Base-by-base conservation (phyloP, 2,113 vertebrate species). In the Columba janthina region DNA sequence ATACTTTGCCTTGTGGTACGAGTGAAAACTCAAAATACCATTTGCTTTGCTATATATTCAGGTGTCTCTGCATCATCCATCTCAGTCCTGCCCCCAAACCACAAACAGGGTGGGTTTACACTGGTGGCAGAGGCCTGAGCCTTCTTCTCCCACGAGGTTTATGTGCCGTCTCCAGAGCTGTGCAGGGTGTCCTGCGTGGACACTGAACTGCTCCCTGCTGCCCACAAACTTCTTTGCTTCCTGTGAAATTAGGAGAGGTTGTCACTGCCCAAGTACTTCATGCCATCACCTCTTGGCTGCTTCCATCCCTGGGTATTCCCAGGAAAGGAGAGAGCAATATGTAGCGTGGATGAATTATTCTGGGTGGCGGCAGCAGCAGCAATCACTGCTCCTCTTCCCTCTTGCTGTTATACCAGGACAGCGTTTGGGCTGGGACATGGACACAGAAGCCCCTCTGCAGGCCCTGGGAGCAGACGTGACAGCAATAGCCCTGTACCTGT, bases 141-240 rank as follows among this genome's bases (percentile, higher is more conserved):
- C 84, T 26, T 48, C 1, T 66, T 18, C 20, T 29, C 25, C 34
- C 20, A 6, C 48, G 64, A 82, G 61, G 25, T 25, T 76, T 42
- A 24, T 0, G 0, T 76, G 71, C 42, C 8, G 0, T 40, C 13
- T 64, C 32, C 53, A 69, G 58, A 69, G 48, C 4, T 0, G 0
- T 6, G 28, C 48, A 18, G 11, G 15, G 25, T 69, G 36, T 5
- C 24, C 54, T 62, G 32, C 7, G 1, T 8, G 36, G 46, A 31
- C 54, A 11, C 28, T 2, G 18, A 3, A 1, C 53, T 34, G 73
- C 32, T 84, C 28, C 42, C 57, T 38, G 50, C 69, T 85, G 58
- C 83, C 87, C 34, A 31, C 56, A 56, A 11, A 1, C 29, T 78
- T 44, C 82, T 75, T 60, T 1, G 0, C 51, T 51, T 31, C 12